Conservation (phyloP, 2,113 vertebrate species). For the Formicarius rufipectus region DNA sequence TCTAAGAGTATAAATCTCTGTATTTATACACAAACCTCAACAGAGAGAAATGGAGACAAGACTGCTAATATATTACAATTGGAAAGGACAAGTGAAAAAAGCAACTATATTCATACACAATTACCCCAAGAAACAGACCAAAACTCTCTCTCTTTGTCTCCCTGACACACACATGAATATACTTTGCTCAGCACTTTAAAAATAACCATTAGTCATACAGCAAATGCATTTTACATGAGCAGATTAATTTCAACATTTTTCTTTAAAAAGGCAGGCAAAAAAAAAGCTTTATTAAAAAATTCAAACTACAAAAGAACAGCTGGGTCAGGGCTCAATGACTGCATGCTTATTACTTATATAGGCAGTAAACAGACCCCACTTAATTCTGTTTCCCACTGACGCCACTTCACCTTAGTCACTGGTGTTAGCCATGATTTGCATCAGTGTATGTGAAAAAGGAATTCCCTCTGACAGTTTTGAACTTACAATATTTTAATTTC, state of each 20-base stretch:
- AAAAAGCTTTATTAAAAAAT: background rate
- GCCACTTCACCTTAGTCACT: conserved; percentile 33
- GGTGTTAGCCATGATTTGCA: conserved; percentile 25
- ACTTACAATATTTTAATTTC: conserved; percentile 40
- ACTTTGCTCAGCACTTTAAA: background rate
- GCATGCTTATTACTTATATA: background rate
- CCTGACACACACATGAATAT: background rate
- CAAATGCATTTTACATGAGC: conserved; percentile 4
- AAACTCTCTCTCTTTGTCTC: background rate
- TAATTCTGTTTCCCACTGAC: conserved; percentile 43
- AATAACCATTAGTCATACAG: conserved; percentile 24
- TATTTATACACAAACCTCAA: background rate
- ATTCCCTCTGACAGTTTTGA: conserved; percentile 42
- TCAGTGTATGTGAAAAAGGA: background rate
- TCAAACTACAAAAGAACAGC: background rate
- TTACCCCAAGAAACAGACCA: conserved; percentile 18
- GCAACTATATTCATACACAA: conserved; percentile 29
- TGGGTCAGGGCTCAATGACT: background rate
- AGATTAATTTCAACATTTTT: background rate
- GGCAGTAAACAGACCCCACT: background rate
- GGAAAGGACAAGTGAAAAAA: conserved; percentile 25
- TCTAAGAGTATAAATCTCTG: background rate
- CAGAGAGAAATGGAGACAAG: background rate
- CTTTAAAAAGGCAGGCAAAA: background rate
- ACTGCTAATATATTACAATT: background rate